phyloP scores from a whole-genome alignment of 2,888 invertebrate genomes.

The Chrysotoxum bicinctum region DNA sequence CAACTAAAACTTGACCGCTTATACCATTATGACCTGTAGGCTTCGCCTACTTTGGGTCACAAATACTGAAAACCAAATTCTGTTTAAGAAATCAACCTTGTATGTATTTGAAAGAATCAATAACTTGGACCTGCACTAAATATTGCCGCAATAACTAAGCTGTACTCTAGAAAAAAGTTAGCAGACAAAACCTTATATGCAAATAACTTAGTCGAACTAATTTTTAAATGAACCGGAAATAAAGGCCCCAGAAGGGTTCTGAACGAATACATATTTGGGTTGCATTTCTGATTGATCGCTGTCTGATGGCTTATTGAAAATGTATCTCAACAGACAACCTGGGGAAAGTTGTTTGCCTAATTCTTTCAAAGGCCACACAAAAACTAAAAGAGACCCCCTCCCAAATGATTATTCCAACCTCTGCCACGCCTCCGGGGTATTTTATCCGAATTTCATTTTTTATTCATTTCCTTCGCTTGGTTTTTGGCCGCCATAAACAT shows the following conservation, averaged over 20 bases:
- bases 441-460: background rate
- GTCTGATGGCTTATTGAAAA: constrained; percentile 34
- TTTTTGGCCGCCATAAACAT: constrained; percentile 34
- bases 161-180: background rate
- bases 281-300: constrained; percentile 26
- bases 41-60: too few species aligned
- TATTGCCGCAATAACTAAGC: background rate
- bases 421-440: too few species aligned
- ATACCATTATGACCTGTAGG: too few species aligned
- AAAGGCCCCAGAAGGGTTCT: background rate
- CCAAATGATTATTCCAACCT: background rate
- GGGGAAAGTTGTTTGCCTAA: constrained; percentile 1
- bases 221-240: constrained; percentile 20
- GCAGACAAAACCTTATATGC: background rate
- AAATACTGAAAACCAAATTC: too few species aligned
- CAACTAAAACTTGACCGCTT: too few species aligned
- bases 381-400: background rate
- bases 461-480: background rate
- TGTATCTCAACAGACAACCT: constrained; percentile 13
- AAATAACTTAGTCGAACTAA: background rate
- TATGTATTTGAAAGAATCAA: background rate
- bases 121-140: background rate
- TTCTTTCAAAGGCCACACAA: background rate
- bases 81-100: too few species aligned
- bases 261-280: background rate